phyloP scores from a whole-genome alignment of 2,888 invertebrate species.

The Panopea generosa region DNA sequence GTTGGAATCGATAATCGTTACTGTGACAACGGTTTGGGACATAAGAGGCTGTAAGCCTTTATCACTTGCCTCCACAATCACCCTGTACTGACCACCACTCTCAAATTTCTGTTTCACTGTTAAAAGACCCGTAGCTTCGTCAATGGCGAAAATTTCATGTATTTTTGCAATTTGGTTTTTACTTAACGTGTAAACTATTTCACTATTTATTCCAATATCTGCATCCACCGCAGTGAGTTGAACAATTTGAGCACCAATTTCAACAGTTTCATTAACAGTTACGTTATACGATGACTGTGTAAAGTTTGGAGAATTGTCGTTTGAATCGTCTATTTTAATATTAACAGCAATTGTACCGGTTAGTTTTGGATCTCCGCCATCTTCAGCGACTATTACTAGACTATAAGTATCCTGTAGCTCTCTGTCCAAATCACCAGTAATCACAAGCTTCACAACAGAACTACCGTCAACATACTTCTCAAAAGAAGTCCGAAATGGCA shows the following conservation, averaged over 20 bases:
- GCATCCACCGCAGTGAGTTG: conserved; percentile 92
- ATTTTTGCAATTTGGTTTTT: conserved; percentile 68
- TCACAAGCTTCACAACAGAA: conserved; percentile 68
- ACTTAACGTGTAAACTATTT: conserved; percentile 85
- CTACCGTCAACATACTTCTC: conserved; percentile 68
- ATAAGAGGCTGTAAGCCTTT: conserved; percentile 73
- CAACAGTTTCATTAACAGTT: conserved; percentile 65
- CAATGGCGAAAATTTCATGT: conserved; percentile 69
- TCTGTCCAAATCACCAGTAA: conserved; percentile 68
- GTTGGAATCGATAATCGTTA: conserved; percentile 92
- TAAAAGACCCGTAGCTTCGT: conserved; percentile 72
- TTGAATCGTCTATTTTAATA: conserved; percentile 68
- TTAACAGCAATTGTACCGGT: conserved; percentile 65
- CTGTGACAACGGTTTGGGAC: conserved; percentile 71
- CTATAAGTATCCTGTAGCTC: conserved; percentile 68
- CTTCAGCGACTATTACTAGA: conserved; percentile 68
- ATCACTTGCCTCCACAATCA: conserved; percentile 78
- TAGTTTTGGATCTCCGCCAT: conserved; percentile 66
- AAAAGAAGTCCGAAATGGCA: conserved; percentile 64
- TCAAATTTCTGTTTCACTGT: conserved; percentile 66
- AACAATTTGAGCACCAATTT: conserved; percentile 60
- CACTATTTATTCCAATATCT: conserved; percentile 92
- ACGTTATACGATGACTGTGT: conserved; percentile 58
- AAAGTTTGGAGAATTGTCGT: conserved; percentile 73
- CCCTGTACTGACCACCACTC: conserved; percentile 65